Base-by-base conservation (phyloP, 2,113 vertebrate species). In the Rhea americana region DNA sequence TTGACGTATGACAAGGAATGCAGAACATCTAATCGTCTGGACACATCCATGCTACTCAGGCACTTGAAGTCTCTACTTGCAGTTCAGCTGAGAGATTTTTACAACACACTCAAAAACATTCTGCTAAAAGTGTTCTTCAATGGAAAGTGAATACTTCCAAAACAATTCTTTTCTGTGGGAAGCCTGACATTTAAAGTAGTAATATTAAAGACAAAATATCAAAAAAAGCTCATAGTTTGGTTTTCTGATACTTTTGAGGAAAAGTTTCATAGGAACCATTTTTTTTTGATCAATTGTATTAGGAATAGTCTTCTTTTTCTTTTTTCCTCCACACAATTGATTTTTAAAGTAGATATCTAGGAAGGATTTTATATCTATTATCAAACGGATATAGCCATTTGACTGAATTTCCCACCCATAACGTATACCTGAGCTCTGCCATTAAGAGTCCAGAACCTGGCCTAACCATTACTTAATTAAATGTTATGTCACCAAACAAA, bases 401-500 rank as follows among this genome's bases (percentile, higher is more conserved):
- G 3, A 41, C 37, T 88, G 50, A 76, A n/a, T 79, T 79, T 87
- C 68, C 18, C 3, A 77, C 8, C 17, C 5, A 11, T 41, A 72
- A 37, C 6, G 11, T 71, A 2, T 19, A 43, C 18, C 19, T 82
- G 19, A 89, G 15, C 51, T 53, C 15, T 9, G 12, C 17, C 15
- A 21, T n/a, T 77, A 43, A 62, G 9, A 78, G 4, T 22, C 1
- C 3, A 37, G 19, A 65, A 79, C 55, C 21, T 90, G n/a, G 41
- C 56, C 43, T 68, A 86, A 65, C 62, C 43, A 39, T 13, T n/a
- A 53, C 74, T 91, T 92, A 88, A 35, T 32, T 95, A 21, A 58
- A 73, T 63, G 24, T 56, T 89, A 12, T 91, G 73, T 55, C 90
- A 95, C 70, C 12, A 39, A 85, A 77, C 18, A 93, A 81, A 90